These are phyloP conservation scores for Elaphurus davidianus DNA, from an alignment of 2,113 vertebrate genomes.

Conservation along the genomic window DNA sequence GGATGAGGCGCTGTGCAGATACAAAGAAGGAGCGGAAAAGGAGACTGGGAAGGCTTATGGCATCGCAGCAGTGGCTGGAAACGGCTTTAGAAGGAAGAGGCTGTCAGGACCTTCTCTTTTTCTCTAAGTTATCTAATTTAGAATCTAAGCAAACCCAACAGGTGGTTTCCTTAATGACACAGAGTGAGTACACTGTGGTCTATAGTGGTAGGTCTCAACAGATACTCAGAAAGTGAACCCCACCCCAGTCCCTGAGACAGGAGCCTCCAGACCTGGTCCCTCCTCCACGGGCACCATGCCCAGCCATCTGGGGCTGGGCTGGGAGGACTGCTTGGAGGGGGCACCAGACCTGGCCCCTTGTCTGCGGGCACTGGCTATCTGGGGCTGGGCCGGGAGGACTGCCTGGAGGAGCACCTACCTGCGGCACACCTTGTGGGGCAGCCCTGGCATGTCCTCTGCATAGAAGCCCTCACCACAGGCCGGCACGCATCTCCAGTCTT, in stretches of 20 bases:
- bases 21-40: rapidly evolving
- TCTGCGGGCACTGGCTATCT: rapidly evolving
- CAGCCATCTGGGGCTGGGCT: neutral
- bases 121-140: neutral
- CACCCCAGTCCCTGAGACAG: neutral
- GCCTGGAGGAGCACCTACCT: constrained; percentile 77
- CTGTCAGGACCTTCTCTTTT: neutral
- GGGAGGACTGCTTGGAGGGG: neutral
- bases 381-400: neutral
- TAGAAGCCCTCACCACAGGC: constrained; percentile 88
- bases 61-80: neutral
- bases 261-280: neutral
- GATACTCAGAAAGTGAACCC: neutral
- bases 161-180: neutral
- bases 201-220: neutral
- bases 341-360: neutral
- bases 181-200: neutral
- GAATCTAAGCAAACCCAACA: neutral
- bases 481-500: constrained; percentile 89
- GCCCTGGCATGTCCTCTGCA: constrained; percentile 80
- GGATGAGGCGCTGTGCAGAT: rapidly evolving
- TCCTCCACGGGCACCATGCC: neutral
- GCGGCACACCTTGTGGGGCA: constrained; percentile 88
- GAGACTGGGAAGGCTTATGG: neutral
- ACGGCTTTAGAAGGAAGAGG: neutral